A percentile compares a stretch with the other conserved stretches of the same genome.
Conservation (phyloP, 2,797 vertebrate species). For the Hoplostethus atlanticus region DNA sequence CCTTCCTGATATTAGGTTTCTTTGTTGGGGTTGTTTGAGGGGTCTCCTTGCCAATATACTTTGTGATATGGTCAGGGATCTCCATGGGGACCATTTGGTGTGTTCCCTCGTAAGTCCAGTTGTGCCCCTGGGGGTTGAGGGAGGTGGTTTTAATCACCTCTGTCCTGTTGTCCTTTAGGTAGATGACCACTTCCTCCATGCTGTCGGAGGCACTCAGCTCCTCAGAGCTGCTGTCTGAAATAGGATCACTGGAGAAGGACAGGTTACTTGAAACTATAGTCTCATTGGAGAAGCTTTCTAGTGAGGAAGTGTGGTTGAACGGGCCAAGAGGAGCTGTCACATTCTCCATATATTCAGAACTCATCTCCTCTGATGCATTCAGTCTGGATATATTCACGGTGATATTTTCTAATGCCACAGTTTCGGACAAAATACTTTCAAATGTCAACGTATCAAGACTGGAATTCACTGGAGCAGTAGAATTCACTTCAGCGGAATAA, state of each 20-base stretch:
- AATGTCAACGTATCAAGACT: conserved; percentile 4
- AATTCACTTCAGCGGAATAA: conserved; percentile 5
- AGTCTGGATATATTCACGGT: conserved; percentile 29
- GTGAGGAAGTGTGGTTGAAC: conserved; percentile 42
- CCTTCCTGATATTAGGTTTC: conserved; percentile 54
- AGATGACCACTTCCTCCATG: conserved; percentile 81
- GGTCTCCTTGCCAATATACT: conserved; percentile 73
- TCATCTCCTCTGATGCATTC: conserved; percentile 25
- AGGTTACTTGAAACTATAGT: conserved; percentile 5
- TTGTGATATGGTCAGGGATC: conserved; percentile 77
- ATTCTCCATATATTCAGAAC: conserved; percentile 24
- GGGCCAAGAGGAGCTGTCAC: conserved; percentile 1
- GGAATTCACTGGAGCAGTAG: conserved; percentile 17
- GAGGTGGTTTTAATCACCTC: conserved; percentile 76
- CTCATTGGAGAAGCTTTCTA: conserved; percentile 29
- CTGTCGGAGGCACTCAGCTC: conserved; percentile 40
- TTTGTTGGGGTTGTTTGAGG: conserved; percentile 52
- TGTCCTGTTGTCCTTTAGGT: conserved; percentile 74
- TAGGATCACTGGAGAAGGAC: neutral
- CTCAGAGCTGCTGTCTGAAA: conserved; percentile 25
- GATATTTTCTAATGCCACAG: conserved; percentile 26
- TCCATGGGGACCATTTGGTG: conserved; percentile 63
- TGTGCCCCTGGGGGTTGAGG: conserved; percentile 64
- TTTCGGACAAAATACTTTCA: conserved; percentile 4
- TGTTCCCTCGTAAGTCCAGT: conserved; percentile 83